Conservation (phyloP, 2,113 vertebrate genomes). For the Tachycineta bicolor region DNA sequence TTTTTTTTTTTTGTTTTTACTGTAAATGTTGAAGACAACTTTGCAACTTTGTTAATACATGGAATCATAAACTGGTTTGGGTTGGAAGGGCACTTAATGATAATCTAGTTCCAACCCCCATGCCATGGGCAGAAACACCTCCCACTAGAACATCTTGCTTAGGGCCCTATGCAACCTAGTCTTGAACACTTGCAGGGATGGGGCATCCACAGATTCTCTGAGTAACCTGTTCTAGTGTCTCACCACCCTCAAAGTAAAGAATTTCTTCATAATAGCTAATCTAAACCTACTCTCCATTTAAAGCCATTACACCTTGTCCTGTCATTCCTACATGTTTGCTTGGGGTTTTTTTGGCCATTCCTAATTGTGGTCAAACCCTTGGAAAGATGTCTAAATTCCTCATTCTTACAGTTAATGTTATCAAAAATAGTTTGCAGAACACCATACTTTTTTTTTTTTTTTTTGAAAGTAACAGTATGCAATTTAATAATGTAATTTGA, state of each 20-base stretch:
- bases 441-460: not conserved
- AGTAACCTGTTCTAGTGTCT: not conserved
- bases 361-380: not conserved
- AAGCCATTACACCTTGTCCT: not conserved
- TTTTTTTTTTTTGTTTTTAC: not conserved
- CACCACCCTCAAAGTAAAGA: not conserved
- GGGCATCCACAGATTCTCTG: not conserved
- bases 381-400: not conserved
- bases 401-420: not conserved
- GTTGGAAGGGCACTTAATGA: not conserved
- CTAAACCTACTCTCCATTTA: not conserved
- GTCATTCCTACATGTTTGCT: not conserved
- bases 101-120: not conserved
- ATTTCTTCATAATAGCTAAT: not conserved
- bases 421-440: not conserved
- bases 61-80: not conserved
- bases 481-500: not conserved
- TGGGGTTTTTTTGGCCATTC: not conserved
- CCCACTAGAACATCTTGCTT: not conserved
- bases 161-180: not conserved
- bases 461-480: not conserved
- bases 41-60: not conserved
- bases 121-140: not conserved
- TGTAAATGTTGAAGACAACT: not conserved
- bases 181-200: not conserved